phyloP scores from a whole-genome alignment of 2,797 vertebrate species.

The Rhabdophis nuchalis region DNA sequence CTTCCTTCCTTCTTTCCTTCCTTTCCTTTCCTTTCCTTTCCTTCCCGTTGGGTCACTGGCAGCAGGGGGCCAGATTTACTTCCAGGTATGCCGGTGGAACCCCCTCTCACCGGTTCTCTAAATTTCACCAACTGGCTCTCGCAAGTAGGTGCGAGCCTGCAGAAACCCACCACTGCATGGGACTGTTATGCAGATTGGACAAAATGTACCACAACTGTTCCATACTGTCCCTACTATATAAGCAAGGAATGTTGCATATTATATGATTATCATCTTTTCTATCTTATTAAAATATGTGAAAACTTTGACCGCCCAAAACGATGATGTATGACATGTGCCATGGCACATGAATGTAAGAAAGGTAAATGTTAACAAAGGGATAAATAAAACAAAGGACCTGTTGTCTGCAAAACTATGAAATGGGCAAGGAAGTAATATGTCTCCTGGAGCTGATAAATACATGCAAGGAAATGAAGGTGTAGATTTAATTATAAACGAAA shows the following conservation, averaged over 20 bases:
- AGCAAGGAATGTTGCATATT: background rate
- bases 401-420: background rate
- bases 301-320: background rate
- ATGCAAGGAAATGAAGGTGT: background rate
- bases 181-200: background rate
- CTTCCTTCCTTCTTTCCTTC: no score
- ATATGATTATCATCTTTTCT: background rate
- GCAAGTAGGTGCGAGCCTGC: no score
- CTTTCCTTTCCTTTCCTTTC: no score
- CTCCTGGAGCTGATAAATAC: background rate
- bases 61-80: no score
- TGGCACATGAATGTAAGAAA: background rate
- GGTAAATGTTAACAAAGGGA: background rate
- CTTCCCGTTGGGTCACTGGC: no score
- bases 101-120: no score
- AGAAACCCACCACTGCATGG: no score
- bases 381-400: background rate
- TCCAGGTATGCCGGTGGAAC: no score
- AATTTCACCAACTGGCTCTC: no score
- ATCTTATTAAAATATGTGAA: conserved; percentile 1
- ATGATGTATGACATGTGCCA: background rate
- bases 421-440: background rate
- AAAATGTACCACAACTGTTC: background rate
- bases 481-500: background rate
- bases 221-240: background rate